Evolutionary conservation across 2,888 invertebrate species (phyloP).

Genomic region (Didymodactylos carnosus): DNA sequence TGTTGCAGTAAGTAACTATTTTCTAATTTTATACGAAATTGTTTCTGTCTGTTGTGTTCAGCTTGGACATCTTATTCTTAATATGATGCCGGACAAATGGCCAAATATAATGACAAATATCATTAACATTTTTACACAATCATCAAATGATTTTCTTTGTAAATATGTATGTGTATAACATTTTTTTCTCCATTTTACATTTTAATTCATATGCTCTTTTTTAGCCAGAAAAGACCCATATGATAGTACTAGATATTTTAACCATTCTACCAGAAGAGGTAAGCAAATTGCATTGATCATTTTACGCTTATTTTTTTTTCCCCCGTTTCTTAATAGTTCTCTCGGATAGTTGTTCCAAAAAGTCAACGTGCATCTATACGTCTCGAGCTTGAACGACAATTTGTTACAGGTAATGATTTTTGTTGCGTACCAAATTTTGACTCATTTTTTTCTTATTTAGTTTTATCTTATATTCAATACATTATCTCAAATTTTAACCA

Average conservation of each 20-base stretch:
- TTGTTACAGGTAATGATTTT: neutral
- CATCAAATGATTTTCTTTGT: slow-evolving; percentile 1
- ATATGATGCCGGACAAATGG: slow-evolving; percentile 13
- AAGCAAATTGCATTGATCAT: neutral
- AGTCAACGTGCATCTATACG: neutral
- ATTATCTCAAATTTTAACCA: neutral
- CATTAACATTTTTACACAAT: slow-evolving; percentile 4
- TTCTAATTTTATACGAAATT: neutral
- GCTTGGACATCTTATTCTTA: slow-evolving; percentile 7
- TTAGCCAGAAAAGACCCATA: neutral
- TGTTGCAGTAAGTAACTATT: neutral
- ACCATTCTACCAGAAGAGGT: slow-evolving; percentile 13
- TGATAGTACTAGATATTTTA: slow-evolving; percentile 7
- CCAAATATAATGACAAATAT: slow-evolving; percentile 7
- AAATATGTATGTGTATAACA: slow-evolving; percentile 1
- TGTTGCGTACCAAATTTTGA: too few species aligned
- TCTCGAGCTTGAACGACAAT: neutral
- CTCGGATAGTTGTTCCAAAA: neutral
- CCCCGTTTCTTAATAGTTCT: neutral
- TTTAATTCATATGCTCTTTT: neutral
- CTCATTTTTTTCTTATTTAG: neutral
- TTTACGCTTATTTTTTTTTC: neutral
- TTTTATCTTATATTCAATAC: neutral
- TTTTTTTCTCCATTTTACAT: neutral
- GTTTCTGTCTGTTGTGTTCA: neutral